These are phyloP conservation scores for Anagyrus pseudococci DNA, from an alignment of 2,888 invertebrate species.

Conservation along the genomic window DNA sequence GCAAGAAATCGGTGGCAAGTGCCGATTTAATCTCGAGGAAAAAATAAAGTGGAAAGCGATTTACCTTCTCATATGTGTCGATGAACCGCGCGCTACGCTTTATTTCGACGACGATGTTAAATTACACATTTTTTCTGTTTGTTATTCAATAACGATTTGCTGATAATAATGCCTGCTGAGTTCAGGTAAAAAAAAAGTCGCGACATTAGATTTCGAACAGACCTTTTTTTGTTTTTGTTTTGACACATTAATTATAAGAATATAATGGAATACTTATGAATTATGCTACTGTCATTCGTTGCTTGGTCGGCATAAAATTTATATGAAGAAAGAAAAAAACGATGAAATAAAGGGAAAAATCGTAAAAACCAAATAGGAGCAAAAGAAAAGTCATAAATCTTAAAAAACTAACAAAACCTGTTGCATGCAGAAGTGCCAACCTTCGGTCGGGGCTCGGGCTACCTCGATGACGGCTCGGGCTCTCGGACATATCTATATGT, in stretches of 20 bases:
- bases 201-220: too few species aligned
- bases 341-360: too few species aligned
- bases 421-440: slow-evolving; percentile 69
- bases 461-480: slow-evolving; percentile 75
- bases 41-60: neutral
- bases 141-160: slow-evolving; percentile 1
- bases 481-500: slow-evolving; percentile 82
- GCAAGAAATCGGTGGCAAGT: neutral
- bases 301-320: too few species aligned
- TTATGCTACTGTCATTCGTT: too few species aligned
- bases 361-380: too few species aligned
- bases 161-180: neutral
- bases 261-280: too few species aligned
- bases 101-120: neutral
- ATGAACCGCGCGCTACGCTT: neutral
- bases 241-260: too few species aligned
- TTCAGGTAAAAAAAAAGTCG: neutral
- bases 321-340: too few species aligned
- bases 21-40: neutral
- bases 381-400: too few species aligned
- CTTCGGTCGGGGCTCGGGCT: slow-evolving; percentile 51
- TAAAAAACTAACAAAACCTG: neutral
- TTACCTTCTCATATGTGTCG: neutral
- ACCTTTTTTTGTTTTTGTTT: too few species aligned
- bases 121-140: slow-evolving; percentile 4